These are phyloP conservation scores for Chloroclysta siterata DNA, from an alignment of 2,888 invertebrate species.

Conservation along the genomic window DNA sequence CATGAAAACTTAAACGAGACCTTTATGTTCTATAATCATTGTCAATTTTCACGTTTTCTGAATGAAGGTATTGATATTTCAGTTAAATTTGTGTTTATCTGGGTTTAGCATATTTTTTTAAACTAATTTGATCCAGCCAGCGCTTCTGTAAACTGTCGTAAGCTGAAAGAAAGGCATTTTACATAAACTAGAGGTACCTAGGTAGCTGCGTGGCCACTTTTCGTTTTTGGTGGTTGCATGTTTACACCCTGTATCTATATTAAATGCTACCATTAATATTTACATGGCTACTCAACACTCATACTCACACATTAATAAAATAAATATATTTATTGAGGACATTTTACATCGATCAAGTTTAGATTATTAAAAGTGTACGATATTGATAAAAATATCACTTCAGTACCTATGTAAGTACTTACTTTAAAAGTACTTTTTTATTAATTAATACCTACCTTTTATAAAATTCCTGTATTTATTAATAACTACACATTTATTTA, in stretches of 20 bases:
- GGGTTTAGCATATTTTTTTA: too few relatives aligned
- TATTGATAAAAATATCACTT: neutral
- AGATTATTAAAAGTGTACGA: neutral
- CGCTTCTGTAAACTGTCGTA: too few relatives aligned
- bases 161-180: too few relatives aligned
- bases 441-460: conserved; percentile 15
- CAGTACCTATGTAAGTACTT: neutral
- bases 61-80: too few relatives aligned
- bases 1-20: too few relatives aligned
- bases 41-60: too few relatives aligned
- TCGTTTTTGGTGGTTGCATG: neutral
- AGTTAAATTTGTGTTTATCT: too few relatives aligned
- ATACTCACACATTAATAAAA: neutral
- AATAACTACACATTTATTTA: conserved; percentile 16
- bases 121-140: too few relatives aligned
- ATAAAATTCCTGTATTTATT: conserved; percentile 35
- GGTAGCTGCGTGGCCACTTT: neutral
- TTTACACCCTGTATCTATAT: neutral
- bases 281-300: neutral
- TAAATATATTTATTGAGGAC: too few relatives aligned
- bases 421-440: conserved; percentile 8
- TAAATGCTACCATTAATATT: neutral
- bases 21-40: too few relatives aligned
- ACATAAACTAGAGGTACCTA: too few relatives aligned
- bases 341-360: neutral